Percentiles rank a stretch among this genome's conserved stretches.
phyloP scores from a whole-genome alignment of 1,140 invertebrate genomes.

The Drosophila seguyi region DNA sequence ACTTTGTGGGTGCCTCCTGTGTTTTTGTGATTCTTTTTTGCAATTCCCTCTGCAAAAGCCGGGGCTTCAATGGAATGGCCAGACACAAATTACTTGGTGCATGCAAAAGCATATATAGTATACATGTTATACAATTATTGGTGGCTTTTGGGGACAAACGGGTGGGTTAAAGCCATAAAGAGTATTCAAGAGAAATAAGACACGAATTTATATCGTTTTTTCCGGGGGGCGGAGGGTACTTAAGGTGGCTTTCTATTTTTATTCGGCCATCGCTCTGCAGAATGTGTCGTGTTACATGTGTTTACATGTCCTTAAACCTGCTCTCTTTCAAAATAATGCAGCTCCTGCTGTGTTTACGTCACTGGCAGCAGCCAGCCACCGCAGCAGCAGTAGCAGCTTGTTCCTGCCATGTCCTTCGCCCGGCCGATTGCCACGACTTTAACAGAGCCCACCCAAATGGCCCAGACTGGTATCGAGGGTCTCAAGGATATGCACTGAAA shows the following conservation, averaged over 20 bases:
- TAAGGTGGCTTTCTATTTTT: slow-evolving; percentile 26
- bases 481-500: slow-evolving; percentile 55
- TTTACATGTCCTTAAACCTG: slow-evolving; percentile 66
- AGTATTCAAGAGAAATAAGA: not conserved
- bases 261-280: slow-evolving; percentile 29
- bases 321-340: slow-evolving; percentile 63
- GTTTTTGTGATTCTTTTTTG: slow-evolving; percentile 11
- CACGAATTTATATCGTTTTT: slow-evolving; percentile 21
- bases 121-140: slow-evolving; percentile 9
- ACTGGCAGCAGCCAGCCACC: slow-evolving; percentile 45
- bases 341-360: slow-evolving; percentile 59
- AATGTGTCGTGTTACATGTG: slow-evolving; percentile 63
- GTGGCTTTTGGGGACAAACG: slow-evolving; percentile 10
- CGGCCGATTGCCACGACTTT: slow-evolving; percentile 38
- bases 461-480: slow-evolving; percentile 49
- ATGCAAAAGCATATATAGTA: slow-evolving; percentile 27
- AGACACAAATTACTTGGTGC: slow-evolving; percentile 35
- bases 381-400: slow-evolving; percentile 40
- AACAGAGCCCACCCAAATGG: slow-evolving; percentile 26
- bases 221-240: not conserved
- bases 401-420: slow-evolving; percentile 61
- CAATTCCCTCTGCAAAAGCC: not conserved
- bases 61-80: slow-evolving; percentile 12
- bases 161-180: slow-evolving; percentile 8
- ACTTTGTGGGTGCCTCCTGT: slow-evolving; percentile 12